Evolutionary conservation across 2,113 vertebrate species (phyloP), one percentile per base, ranked within the genome.

Genomic region (Rhinopomastus cyanomelas): DNA sequence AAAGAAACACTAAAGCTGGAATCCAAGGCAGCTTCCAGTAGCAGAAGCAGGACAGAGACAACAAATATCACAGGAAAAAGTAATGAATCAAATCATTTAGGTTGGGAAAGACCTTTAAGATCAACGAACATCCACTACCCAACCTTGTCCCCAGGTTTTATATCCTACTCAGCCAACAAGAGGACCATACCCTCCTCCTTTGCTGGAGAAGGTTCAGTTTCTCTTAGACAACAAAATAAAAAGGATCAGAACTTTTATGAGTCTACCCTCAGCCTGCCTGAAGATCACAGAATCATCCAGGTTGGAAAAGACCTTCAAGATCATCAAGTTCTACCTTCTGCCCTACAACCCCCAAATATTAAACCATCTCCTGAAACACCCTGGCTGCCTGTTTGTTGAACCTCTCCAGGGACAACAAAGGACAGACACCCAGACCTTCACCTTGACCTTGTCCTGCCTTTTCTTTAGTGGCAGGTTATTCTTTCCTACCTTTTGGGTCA

Each of bases 391-490:
- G 39, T 42, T 42, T 42, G 39, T 42, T 42, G 39, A 42, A 42
- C 39, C 39, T 15, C 39, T 42, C 39, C 39, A 42, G 39, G 39
- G 39, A 42, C 39, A 83, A 48, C 79, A 95, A 90, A 81, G 79
- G 85, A 42, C 80, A 92, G 69, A 60, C 89, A 80, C 77, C 84
- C 18, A 39, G 55, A 95, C 82, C 69, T 77, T 37, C 86, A 81
- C 56, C 80, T 90, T 93, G 81, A 88, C 94, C 94, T 96, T 68
- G 57, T 74, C 78, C 89, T 93, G 42, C 68, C 17, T 88, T 76
- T 88, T 84, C 80, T 90, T 85, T 84, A 95, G 76, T 80, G 93
- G 85, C 29, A 77, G 72, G 88, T 71, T n/a, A 92, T 95, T 89
- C 89, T 95, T 94, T 91, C 27, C 76, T n/a, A 32, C 75, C 85